These are phyloP conservation scores for Gortyna flavago DNA, from an alignment of 2,888 invertebrate species.

Conservation along the genomic window DNA sequence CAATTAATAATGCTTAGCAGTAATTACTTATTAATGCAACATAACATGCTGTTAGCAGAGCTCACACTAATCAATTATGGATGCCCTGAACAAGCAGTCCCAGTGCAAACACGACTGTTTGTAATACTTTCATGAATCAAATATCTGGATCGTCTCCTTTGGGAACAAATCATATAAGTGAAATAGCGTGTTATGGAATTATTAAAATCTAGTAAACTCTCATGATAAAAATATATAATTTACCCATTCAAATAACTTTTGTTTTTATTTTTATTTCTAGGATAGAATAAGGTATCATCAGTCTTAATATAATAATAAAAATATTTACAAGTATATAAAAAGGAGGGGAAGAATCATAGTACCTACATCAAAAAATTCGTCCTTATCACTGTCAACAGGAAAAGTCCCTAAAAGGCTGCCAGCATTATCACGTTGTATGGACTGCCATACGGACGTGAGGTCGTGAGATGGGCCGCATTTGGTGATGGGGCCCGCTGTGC, in stretches of 20 bases:
- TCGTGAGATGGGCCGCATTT: too few relatives aligned
- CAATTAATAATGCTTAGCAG: slow-evolving; percentile 17
- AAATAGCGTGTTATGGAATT: not conserved
- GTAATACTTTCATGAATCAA: slow-evolving; percentile 34
- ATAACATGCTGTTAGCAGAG: slow-evolving; percentile 35
- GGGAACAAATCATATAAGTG: slow-evolving; percentile 14
- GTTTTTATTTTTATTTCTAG: not conserved
- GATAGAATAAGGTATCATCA: not conserved
- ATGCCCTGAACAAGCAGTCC: slow-evolving; percentile 24
- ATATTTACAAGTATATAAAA: not conserved
- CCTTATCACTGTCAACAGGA: not conserved
- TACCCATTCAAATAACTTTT: not conserved
- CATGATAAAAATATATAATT: not conserved
- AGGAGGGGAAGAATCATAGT: not conserved
- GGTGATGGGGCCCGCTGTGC: too few relatives aligned
- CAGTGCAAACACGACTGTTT: slow-evolving; percentile 40
- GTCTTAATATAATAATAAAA: not conserved
- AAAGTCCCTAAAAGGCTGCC: not conserved
- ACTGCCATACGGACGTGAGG: too few relatives aligned
- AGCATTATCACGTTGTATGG: not conserved
- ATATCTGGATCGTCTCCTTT: slow-evolving; percentile 13
- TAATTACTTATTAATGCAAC: slow-evolving; percentile 33
- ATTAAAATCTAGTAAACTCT: not conserved
- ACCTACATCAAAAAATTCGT: not conserved
- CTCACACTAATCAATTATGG: slow-evolving; percentile 48